Evolutionary conservation across 2,797 vertebrate species (phyloP).

Genomic region (Catamblyrhynchus diadema): DNA sequence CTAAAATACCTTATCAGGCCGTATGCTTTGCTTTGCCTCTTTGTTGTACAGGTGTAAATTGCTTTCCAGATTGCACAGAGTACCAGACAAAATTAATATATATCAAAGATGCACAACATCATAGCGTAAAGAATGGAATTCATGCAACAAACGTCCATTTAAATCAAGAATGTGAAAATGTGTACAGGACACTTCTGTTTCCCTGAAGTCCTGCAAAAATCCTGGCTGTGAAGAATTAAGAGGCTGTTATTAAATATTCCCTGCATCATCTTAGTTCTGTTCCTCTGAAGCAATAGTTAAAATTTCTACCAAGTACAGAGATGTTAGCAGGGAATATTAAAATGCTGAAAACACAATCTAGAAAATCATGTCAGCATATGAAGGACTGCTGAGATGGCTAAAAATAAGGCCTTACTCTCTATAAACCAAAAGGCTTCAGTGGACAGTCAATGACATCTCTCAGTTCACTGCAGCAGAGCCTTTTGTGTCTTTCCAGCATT

Average conservation of each 20-base stretch:
- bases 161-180: not conserved
- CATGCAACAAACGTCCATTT: not conserved
- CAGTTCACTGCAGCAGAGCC: not conserved
- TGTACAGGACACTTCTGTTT: not conserved
- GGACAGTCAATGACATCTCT: not conserved
- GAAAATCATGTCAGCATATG: not conserved
- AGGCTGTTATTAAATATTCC: not conserved
- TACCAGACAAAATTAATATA: not conserved
- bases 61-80: not conserved
- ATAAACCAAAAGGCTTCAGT: not conserved
- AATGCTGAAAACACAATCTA: not conserved
- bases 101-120: not conserved
- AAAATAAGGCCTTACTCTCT: not conserved
- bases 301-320: not conserved
- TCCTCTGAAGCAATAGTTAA: not conserved
- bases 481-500: not conserved
- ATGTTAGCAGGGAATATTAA: not conserved
- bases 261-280: not conserved
- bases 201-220: not conserved
- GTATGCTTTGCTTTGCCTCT: not conserved
- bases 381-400: not conserved
- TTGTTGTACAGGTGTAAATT: not conserved
- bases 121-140: not conserved
- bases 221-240: not conserved
- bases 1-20: not conserved